Evolutionary conservation across 2,113 vertebrate genomes (phyloP).

Genomic region (Osmerus eperlanus): DNA sequence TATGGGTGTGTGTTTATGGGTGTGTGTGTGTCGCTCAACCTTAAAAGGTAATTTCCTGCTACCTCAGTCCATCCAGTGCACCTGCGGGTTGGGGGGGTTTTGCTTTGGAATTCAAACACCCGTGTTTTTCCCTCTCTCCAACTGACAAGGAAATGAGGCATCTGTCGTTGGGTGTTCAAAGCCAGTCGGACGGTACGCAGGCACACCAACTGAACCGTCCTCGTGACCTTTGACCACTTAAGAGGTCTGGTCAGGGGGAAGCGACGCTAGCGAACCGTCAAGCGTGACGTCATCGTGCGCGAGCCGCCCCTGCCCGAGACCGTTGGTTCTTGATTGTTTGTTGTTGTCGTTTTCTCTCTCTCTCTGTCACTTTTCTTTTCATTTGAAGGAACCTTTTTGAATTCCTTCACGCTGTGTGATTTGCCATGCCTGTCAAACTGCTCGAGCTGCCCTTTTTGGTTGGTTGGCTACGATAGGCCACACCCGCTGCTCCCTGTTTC

Average conservation of each 20-base stretch:
- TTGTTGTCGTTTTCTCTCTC: background rate
- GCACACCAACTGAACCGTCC: too few relatives aligned
- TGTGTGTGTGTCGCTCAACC: constrained; percentile 14
- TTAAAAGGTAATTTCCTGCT: constrained; percentile 36
- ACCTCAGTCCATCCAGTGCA: constrained; percentile 53
- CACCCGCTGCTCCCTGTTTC: background rate
- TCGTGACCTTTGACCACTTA: too few relatives aligned
- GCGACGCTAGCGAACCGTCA: background rate
- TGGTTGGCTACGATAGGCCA: background rate
- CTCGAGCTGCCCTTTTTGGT: background rate
- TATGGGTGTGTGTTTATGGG: constrained; percentile 20
- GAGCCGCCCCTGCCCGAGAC: too few relatives aligned
- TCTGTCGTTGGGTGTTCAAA: too few relatives aligned
- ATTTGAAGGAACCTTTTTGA: background rate
- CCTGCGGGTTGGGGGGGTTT: background rate
- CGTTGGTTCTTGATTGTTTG: background rate
- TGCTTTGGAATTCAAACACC: background rate
- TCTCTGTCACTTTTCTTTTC: background rate
- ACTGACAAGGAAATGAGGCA: too few relatives aligned
- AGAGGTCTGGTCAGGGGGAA: too few relatives aligned
- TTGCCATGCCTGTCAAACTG: constrained; percentile 5
- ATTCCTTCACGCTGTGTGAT: constrained; percentile 39
- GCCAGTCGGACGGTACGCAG: too few relatives aligned
- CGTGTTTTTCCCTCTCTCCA: too few relatives aligned
- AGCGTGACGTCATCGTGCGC: background rate